These are phyloP conservation scores for Monochamus saltuarius DNA, from an alignment of 1,140 invertebrate species.

Conservation along the genomic window DNA sequence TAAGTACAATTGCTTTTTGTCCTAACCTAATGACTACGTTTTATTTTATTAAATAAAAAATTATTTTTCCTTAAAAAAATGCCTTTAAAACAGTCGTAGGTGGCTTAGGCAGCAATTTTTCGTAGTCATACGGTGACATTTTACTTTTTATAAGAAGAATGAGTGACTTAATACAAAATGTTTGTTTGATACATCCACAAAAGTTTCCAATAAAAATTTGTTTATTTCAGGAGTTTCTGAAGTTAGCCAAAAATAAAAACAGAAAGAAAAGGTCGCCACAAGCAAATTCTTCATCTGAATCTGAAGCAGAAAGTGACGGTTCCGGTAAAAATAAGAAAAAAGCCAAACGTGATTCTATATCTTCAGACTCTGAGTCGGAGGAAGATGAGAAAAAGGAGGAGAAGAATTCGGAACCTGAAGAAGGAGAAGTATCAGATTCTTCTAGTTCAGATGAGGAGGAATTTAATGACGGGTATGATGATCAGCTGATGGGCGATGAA, in stretches of 20 bases:
- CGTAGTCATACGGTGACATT: neutral
- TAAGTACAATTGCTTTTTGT: conserved; percentile 61
- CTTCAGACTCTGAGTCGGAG: conserved; percentile 75
- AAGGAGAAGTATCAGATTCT: conserved; percentile 59
- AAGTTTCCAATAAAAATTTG: conserved; percentile 10
- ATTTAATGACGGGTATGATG: conserved; percentile 78
- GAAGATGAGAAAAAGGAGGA: conserved; percentile 42
- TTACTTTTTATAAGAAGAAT: conserved; percentile 46
- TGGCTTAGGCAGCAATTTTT: conserved; percentile 2
- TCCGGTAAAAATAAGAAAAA: conserved; percentile 47
- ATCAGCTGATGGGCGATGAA: conserved; percentile 95
- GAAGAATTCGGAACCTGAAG: conserved; percentile 52
- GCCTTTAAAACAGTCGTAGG: neutral
- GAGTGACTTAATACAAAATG: conserved; percentile 47
- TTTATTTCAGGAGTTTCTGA: conserved; percentile 76
- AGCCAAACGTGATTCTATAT: conserved; percentile 60
- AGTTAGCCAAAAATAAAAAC: conserved; percentile 84
- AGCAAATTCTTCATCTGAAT: conserved; percentile 55
- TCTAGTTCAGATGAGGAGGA: conserved; percentile 64
- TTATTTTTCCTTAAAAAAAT: neutral
- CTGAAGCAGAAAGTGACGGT: conserved; percentile 56
- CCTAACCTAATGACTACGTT: conserved; percentile 43
- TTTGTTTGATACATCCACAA: neutral
- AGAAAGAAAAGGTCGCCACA: conserved; percentile 53
- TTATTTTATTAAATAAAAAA: conserved; percentile 1